Conservation (phyloP, 2,888 invertebrate species). For the Neuroscelio doddi region DNA sequence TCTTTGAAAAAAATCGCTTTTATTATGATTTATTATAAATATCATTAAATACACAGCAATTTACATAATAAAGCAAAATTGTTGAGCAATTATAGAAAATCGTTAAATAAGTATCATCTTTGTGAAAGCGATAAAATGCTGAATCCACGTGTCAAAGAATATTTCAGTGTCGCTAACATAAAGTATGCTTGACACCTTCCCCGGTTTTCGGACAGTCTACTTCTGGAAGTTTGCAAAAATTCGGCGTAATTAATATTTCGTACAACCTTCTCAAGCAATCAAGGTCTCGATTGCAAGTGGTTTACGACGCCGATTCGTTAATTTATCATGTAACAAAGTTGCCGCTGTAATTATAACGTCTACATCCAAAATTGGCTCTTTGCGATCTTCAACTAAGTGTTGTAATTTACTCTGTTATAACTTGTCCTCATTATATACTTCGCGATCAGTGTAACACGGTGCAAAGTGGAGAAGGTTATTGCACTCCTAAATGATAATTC, state of each 20-base stretch:
- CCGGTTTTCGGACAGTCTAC: not conserved
- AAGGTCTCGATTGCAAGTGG: conserved; percentile 13
- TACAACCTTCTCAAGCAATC: conserved; percentile 16
- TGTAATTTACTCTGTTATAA: conserved; percentile 40
- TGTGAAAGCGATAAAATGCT: too few species aligned
- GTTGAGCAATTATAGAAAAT: too few species aligned
- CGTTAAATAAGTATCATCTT: too few species aligned
- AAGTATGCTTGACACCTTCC: conserved; percentile 1
- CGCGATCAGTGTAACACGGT: conserved; percentile 40
- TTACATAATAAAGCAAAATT: too few species aligned
- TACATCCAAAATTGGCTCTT: conserved; percentile 32
- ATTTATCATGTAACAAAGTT: conserved; percentile 41
- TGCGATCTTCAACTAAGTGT: conserved; percentile 23
- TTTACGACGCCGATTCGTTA: conserved; percentile 38
- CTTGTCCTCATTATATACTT: conserved; percentile 38
- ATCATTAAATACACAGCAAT: too few species aligned
- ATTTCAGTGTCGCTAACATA: not conserved
- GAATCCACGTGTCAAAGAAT: not conserved
- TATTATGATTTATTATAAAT: too few species aligned
- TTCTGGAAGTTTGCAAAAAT: conserved; percentile 18
- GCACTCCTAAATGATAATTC: conserved; percentile 38
- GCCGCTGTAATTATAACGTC: conserved; percentile 41
- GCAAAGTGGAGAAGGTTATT: conserved; percentile 39
- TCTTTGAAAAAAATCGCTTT: too few species aligned
- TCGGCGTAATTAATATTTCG: conserved; percentile 33